phyloP scores from a whole-genome alignment of 2,113 vertebrate genomes.

The Opisthocomus hoazin region DNA sequence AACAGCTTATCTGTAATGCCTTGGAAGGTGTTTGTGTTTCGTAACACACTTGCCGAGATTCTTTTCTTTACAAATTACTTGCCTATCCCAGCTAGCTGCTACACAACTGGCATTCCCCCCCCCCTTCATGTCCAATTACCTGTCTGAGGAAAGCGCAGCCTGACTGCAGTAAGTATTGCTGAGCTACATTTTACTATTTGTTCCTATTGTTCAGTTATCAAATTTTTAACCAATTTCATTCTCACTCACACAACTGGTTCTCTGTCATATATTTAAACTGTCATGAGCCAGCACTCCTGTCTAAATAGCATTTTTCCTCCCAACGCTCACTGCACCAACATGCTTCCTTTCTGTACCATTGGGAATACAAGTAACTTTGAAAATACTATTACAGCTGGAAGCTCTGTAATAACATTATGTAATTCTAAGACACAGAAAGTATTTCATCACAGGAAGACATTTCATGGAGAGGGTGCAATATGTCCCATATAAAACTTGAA shows the following conservation, averaged over 20 bases:
- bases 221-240: background rate
- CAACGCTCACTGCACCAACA: background rate
- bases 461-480: background rate
- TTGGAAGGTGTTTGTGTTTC: background rate
- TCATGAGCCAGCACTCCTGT: background rate
- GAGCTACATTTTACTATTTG: background rate
- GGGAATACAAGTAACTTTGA: background rate
- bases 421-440: background rate
- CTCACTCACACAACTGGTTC: background rate
- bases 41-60: background rate
- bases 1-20: background rate
- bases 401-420: background rate
- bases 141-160: background rate
- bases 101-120: rapidly evolving
- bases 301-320: background rate
- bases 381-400: background rate
- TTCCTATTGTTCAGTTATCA: background rate
- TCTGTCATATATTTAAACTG: background rate
- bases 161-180: background rate
- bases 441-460: background rate
- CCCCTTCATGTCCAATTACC: background rate
- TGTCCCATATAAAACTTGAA: background rate
- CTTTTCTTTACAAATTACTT: background rate
- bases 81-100: background rate
- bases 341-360: background rate